Evolutionary conservation across 2,113 vertebrate genomes (phyloP).

Genomic region (Nannobrachium achirus): DNA sequence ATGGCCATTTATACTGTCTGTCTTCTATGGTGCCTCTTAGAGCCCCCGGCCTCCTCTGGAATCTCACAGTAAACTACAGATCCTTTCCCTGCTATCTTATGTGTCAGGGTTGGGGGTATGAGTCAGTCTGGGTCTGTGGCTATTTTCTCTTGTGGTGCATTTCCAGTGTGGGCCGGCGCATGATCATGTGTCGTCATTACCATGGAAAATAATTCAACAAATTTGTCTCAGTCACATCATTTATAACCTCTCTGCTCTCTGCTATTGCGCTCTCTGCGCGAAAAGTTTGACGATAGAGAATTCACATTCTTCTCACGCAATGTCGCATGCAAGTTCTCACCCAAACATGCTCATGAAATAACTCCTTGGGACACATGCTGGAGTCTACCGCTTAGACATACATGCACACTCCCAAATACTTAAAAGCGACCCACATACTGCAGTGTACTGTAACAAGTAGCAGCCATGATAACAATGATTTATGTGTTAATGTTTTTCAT

Average conservation of each 20-base stretch:
- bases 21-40: slow-evolving; percentile 54
- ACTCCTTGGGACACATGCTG: slow-evolving; percentile 34
- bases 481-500: slow-evolving; percentile 66
- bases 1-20: slow-evolving; percentile 53
- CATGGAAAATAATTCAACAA: slow-evolving; percentile 39
- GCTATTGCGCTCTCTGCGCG: background rate
- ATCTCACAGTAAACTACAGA: slow-evolving; percentile 49
- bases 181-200: slow-evolving; percentile 47
- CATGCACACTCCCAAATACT: slow-evolving; percentile 36
- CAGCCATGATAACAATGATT: slow-evolving; percentile 72
- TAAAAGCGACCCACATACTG: slow-evolving; percentile 66
- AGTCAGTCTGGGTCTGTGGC: slow-evolving; percentile 34
- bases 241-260: background rate
- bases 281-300: slow-evolving; percentile 27
- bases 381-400: slow-evolving; percentile 37
- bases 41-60: slow-evolving; percentile 51
- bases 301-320: slow-evolving; percentile 24
- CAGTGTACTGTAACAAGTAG: slow-evolving; percentile 54
- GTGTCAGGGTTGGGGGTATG: slow-evolving; percentile 29
- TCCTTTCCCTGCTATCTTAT: slow-evolving; percentile 43
- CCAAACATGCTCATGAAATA: background rate
- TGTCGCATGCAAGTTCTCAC: slow-evolving; percentile 12
- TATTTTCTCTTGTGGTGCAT: slow-evolving; percentile 32
- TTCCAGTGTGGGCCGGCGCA: slow-evolving; percentile 10
- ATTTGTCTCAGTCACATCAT: slow-evolving; percentile 36